Evolutionary conservation across 2,797 vertebrate genomes (phyloP).

Genomic region (Eulemur rubriventer): DNA sequence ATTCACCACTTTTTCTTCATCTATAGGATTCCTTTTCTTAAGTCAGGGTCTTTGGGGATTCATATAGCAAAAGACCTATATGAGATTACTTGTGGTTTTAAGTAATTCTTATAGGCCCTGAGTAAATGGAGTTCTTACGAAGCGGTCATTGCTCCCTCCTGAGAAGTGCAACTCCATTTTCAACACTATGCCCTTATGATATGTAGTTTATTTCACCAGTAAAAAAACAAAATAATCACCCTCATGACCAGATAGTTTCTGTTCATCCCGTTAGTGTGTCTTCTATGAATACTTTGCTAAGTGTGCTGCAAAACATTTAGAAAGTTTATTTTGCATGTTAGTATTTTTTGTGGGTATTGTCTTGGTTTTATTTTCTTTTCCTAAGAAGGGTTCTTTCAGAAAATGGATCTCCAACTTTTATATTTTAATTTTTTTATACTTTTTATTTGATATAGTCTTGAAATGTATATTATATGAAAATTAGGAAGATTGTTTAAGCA

Average conservation of each 20-base stretch:
- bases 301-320: background rate
- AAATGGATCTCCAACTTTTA: background rate
- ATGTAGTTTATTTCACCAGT: background rate
- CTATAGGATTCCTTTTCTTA: background rate
- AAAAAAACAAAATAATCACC: background rate
- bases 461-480: background rate
- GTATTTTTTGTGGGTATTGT: background rate
- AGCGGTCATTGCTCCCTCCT: background rate
- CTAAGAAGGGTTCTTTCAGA: background rate
- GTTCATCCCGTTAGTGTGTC: background rate
- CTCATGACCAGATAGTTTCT: background rate
- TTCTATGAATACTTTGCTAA: background rate
- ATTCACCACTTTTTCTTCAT: background rate
- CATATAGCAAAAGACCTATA: background rate
- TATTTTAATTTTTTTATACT: background rate
- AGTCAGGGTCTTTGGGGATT: background rate
- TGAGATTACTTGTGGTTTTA: background rate
- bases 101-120: background rate
- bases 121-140: background rate
- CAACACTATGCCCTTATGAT: background rate
- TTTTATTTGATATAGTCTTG: background rate
- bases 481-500: background rate
- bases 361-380: background rate
- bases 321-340: background rate
- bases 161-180: background rate